Evolutionary conservation across 2,888 invertebrate genomes (phyloP).

Genomic region (Leucania comma): DNA sequence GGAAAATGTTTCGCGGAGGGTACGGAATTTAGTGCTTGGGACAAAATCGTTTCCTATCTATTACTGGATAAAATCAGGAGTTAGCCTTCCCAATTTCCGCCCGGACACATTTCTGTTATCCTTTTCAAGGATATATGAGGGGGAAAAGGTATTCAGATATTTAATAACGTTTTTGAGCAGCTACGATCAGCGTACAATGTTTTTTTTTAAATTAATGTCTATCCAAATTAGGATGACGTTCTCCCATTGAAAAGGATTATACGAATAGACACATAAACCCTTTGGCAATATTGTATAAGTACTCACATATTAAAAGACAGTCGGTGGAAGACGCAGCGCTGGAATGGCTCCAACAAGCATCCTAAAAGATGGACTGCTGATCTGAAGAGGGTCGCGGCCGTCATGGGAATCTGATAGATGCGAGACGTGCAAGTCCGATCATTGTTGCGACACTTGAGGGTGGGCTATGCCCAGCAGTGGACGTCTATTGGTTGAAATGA

Average conservation of each 20-base stretch:
- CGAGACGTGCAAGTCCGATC: no score
- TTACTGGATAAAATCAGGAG: slow-evolving; percentile 54
- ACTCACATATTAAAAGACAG: background rate
- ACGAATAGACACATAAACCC: background rate
- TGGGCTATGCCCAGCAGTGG: no score
- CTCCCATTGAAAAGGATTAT: background rate
- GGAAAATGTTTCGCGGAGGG: slow-evolving; percentile 15
- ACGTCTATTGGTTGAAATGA: no score
- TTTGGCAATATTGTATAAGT: background rate
- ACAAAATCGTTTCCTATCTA: slow-evolving; percentile 44
- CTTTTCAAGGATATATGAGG: slow-evolving; percentile 38
- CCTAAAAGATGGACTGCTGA: no score
- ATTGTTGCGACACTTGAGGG: no score
- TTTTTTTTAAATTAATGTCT: background rate
- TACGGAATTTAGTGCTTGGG: slow-evolving; percentile 40
- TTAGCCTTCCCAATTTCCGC: slow-evolving; percentile 55
- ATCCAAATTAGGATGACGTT: background rate
- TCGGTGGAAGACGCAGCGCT: no score
- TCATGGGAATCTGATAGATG: no score
- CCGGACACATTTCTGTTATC: slow-evolving; percentile 39
- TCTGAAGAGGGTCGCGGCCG: no score
- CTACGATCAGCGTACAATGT: slow-evolving; percentile 3
- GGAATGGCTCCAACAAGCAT: no score
- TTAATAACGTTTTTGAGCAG: slow-evolving; percentile 11
- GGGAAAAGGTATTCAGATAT: slow-evolving; percentile 27